These are phyloP conservation scores for Ametastegia equiseti DNA, from an alignment of 2,888 invertebrate species.

Conservation along the genomic window DNA sequence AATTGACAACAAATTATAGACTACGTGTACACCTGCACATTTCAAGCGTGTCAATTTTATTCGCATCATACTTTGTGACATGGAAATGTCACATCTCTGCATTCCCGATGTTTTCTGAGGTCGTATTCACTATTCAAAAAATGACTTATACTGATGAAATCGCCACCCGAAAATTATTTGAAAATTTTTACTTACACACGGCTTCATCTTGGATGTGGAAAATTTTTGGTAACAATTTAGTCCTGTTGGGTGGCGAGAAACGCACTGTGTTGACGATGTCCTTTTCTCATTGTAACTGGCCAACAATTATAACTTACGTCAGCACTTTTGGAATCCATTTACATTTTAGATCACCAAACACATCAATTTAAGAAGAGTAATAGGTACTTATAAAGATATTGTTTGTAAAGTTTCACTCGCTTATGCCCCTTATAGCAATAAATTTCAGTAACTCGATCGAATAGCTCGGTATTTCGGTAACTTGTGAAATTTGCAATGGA, in stretches of 20 bases:
- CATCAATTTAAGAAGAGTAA: slow-evolving; percentile 4
- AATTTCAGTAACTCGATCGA: too few relatives aligned
- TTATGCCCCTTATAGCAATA: too few relatives aligned
- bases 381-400: neutral
- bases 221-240: neutral
- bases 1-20: neutral
- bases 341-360: slow-evolving; percentile 7
- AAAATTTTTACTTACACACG: slow-evolving; percentile 17
- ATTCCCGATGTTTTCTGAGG: neutral
- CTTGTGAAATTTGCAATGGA: too few relatives aligned
- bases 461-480: too few relatives aligned
- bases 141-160: neutral
- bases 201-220: slow-evolving; percentile 15
- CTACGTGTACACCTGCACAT: neutral
- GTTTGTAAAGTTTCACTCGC: slow-evolving; percentile 31
- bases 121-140: neutral
- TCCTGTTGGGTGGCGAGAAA: slow-evolving; percentile 6
- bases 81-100: neutral
- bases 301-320: neutral
- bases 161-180: neutral
- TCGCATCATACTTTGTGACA: neutral
- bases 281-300: slow-evolving; percentile 34
- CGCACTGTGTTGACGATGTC: neutral
- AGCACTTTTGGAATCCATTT: neutral
- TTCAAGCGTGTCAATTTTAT: neutral